phyloP scores from a whole-genome alignment of 30 jellyfish, hydroid and myxozoan species.

The Turritopsis rubra region DNA sequence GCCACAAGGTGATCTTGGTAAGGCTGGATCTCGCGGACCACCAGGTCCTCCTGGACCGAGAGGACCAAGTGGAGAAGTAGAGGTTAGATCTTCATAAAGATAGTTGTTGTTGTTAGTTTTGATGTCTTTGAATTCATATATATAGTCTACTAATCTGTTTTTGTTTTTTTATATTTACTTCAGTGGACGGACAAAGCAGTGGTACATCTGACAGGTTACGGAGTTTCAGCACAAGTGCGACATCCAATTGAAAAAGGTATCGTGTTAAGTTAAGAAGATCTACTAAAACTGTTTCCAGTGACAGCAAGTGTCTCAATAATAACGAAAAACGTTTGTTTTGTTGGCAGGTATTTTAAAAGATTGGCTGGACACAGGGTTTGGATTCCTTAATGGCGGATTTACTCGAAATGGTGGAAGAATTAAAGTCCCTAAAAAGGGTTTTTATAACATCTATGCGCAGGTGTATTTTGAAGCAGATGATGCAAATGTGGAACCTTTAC shows the following conservation, averaged over 20 bases:
- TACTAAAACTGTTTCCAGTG: not conserved
- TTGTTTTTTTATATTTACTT: too few relatives aligned
- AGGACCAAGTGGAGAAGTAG: slow-evolving; percentile 8
- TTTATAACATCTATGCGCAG: slow-evolving; percentile 37
- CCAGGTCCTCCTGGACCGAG: slow-evolving; percentile 33
- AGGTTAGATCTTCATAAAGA: not conserved
- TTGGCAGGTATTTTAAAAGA: slow-evolving; percentile 25
- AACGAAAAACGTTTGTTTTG: too few relatives aligned
- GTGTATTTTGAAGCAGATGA: slow-evolving; percentile 46
- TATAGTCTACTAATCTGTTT: not conserved
- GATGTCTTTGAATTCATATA: not conserved
- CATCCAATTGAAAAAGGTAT: not conserved
- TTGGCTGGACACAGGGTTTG: slow-evolving; percentile 14
- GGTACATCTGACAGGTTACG: slow-evolving; percentile 26
- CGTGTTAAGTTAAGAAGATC: too few relatives aligned
- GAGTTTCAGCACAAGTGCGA: not conserved
- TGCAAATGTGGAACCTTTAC: slow-evolving; percentile 18
- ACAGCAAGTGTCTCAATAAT: too few relatives aligned
- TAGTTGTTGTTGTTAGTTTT: not conserved
- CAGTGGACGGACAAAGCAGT: slow-evolving; percentile 22
- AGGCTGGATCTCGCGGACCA: slow-evolving; percentile 32
- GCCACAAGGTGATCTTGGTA: slow-evolving; percentile 42
- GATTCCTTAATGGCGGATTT: slow-evolving; percentile 19
- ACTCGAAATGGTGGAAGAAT: slow-evolving; percentile 17
- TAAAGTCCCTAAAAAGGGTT: slow-evolving; percentile 35